These are phyloP conservation scores for Latrodectus elegans DNA, from an alignment of 2,888 invertebrate species.

Conservation along the genomic window DNA sequence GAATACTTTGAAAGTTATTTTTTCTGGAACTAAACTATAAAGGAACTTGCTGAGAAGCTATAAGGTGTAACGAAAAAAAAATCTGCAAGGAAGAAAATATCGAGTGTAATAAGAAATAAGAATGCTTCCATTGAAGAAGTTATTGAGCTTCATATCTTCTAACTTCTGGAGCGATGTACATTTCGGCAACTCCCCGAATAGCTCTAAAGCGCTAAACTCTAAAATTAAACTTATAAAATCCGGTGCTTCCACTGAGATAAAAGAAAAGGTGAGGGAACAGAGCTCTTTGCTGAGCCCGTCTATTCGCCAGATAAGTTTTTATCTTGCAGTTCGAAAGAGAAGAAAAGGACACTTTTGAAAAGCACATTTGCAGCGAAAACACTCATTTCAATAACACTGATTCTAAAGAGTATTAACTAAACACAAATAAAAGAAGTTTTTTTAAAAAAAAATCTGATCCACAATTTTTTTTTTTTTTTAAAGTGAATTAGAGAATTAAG, in stretches of 20 bases:
- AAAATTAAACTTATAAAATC: conserved; percentile 66
- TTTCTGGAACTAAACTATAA: too few species aligned
- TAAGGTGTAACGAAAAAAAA: too few species aligned
- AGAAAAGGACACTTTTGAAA: background rate
- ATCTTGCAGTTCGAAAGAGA: conserved; percentile 1
- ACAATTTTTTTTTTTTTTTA: too few species aligned
- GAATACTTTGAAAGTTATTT: too few species aligned
- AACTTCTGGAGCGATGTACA: conserved; percentile 51
- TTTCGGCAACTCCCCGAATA: conserved; percentile 58
- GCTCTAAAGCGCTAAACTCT: conserved; percentile 60
- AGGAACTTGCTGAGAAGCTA: too few species aligned
- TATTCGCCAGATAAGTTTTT: conserved; percentile 30
- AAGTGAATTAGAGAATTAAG: too few species aligned
- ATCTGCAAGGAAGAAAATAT: too few species aligned
- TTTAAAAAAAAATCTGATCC: too few species aligned
- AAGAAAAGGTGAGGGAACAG: conserved; percentile 24
- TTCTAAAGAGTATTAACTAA: background rate
- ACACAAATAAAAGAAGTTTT: too few species aligned
- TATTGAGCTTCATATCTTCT: conserved; percentile 19
- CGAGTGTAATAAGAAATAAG: too few species aligned
- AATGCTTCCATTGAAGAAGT: too few species aligned
- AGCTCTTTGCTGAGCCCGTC: conserved; percentile 7
- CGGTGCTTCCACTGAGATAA: conserved; percentile 44
- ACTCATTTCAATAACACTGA: conserved; percentile 38
- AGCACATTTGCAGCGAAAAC: conserved; percentile 22